Evolutionary conservation across 1,140 invertebrate genomes (phyloP).

Genomic region (Pinna nobilis): DNA sequence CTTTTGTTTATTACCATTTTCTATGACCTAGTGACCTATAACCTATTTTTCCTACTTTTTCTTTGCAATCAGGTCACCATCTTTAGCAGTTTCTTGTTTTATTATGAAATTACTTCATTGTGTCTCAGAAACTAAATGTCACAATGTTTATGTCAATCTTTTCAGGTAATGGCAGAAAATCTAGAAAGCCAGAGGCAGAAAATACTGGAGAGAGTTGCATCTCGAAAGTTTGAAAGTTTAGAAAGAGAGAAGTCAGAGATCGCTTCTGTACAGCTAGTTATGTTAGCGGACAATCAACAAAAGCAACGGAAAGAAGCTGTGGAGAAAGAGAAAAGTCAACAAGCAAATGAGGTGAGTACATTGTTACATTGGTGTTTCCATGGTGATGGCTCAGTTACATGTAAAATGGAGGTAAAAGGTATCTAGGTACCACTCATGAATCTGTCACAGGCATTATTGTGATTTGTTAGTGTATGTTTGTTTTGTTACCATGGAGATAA

Average conservation of each 20-base stretch:
- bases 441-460: too few relatives aligned
- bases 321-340: slow-evolving; percentile 33
- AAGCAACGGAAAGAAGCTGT: slow-evolving; percentile 32
- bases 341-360: slow-evolving; percentile 35
- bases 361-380: too few relatives aligned
- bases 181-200: slow-evolving; percentile 31
- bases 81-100: too few relatives aligned
- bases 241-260: slow-evolving; percentile 43
- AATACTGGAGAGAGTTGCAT: slow-evolving; percentile 35
- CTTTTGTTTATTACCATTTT: neutral
- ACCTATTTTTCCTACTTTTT: neutral
- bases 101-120: neutral
- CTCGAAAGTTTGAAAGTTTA: slow-evolving; percentile 32
- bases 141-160: neutral
- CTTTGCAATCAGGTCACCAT: too few relatives aligned
- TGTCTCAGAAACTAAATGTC: neutral
- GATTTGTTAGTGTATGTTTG: too few relatives aligned
- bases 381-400: too few relatives aligned
- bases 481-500: too few relatives aligned
- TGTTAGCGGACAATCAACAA: slow-evolving; percentile 38
- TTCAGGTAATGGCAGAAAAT: slow-evolving; percentile 28
- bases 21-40: neutral
- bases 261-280: slow-evolving; percentile 37
- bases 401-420: too few relatives aligned
- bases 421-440: too few relatives aligned